Evolutionary conservation across 2,888 invertebrate species (phyloP), one percentile per base, ranked within the genome.

Genomic region (Polyommatus iphigenia): DNA sequence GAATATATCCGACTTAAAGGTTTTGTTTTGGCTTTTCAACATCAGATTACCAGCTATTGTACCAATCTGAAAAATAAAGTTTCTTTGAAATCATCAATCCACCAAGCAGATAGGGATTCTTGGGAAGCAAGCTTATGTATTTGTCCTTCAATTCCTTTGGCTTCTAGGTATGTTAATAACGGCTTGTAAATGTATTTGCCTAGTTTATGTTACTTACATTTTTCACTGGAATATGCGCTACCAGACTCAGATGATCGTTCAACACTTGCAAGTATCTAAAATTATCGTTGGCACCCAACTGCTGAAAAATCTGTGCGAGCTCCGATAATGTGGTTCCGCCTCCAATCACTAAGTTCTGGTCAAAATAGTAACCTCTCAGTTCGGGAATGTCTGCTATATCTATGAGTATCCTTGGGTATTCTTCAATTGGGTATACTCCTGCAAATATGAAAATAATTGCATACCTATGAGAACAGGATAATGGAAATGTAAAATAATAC

Each of bases 1-100:
- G 83, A 95, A 96, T 29, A 97, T 85, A 84, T 97, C 97, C 0
- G 97, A 97, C 0, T 96, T 95, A 84, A 97, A 97, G 80, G 96
- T 96, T 1, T 88, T 92, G 81, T 96, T 92, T 7, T 90, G 82
- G 83, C 96, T 95, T 86, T 97, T 97, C 79, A 96, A 93, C 89
- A 95, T 95, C 77, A 97, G 86, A 85, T 97, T 97, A 0, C 97
- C 97, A 67, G 96, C 97, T 80, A 97, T 88, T 0, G 96, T 95
- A 62, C 96, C 97, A 79, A 94, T 92, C 96, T 96, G 84, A 88
- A 78, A 72, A 41, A 13, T 32, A 72, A 10, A n/a, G 13, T 46
- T 72, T 5, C 41, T 36, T 36, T 36, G 1, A 18, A 71, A 24
- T 24, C 2, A 24, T 24, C 24, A 24, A 24, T 24, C 24, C 24